A percentile compares a stretch with the other conserved stretches of the same genome.
Evolutionary conservation across 2,888 invertebrate genomes (phyloP).

Genomic region (Helicoverpa assulta): DNA sequence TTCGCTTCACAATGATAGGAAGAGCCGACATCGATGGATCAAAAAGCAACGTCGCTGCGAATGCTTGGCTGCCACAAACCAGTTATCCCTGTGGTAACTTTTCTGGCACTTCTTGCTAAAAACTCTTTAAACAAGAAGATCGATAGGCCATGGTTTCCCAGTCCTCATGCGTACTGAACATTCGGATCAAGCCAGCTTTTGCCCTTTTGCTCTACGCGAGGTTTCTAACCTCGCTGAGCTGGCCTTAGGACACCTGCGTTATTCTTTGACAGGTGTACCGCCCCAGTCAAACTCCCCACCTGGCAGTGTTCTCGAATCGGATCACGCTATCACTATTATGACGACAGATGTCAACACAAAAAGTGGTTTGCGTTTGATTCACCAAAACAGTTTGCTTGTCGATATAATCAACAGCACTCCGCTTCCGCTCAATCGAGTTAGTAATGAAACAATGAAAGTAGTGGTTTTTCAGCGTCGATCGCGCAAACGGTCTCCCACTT

Average conservation of each 20-base stretch:
- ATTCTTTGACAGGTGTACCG: constrained; percentile 92
- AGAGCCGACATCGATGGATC: constrained; percentile 94
- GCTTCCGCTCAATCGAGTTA: constrained; percentile 61
- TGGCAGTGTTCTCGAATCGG: constrained; percentile 91
- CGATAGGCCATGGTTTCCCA: constrained; percentile 92
- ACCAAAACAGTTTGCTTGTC: constrained; percentile 69
- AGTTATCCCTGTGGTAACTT: constrained; percentile 93
- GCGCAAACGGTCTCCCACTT: constrained; percentile 67
- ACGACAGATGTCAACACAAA: constrained; percentile 67
- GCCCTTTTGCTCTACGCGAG: constrained; percentile 93
- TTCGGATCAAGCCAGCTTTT: constrained; percentile 92
- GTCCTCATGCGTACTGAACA: constrained; percentile 92
- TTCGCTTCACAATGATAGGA: constrained; percentile 94
- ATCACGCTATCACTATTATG: constrained; percentile 79
- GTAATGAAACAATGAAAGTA: constrained; percentile 47
- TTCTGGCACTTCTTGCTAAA: constrained; percentile 92
- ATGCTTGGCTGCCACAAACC: constrained; percentile 92
- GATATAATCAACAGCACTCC: constrained; percentile 67
- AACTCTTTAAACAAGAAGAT: constrained; percentile 91
- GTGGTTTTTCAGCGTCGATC: constrained; percentile 51
- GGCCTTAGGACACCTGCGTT: constrained; percentile 92
- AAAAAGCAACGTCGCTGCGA: constrained; percentile 92
- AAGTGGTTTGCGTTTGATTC: constrained; percentile 87
- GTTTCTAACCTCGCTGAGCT: constrained; percentile 92
- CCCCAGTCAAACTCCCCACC: constrained; percentile 92